A percentile compares a stretch with the other conserved stretches of the same genome.
phyloP scores from a whole-genome alignment of 37 sponge, comb jelly and placozoan species.

The Halichondria panicea region DNA sequence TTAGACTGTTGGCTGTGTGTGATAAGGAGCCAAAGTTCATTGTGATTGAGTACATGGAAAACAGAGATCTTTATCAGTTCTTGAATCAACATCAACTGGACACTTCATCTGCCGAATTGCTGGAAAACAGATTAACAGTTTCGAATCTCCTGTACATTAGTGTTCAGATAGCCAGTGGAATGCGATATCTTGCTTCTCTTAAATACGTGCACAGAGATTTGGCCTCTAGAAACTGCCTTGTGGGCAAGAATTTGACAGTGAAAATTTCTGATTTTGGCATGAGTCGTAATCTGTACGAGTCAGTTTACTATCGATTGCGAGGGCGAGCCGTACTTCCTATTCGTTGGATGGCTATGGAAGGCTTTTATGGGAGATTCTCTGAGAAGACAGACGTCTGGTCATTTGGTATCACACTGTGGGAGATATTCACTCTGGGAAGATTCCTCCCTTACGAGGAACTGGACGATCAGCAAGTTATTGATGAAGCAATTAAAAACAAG shows the following conservation, averaged over 20 bases:
- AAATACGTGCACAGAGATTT: conserved; percentile 75
- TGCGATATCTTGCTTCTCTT: conserved; percentile 61
- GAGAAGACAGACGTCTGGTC: conserved; percentile 72
- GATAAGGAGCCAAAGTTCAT: conserved; percentile 55
- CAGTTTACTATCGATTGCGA: conserved; percentile 45
- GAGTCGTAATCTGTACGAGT: conserved; percentile 53
- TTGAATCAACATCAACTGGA: conserved; percentile 39
- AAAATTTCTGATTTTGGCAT: conserved; percentile 73
- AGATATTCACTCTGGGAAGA: conserved; percentile 50
- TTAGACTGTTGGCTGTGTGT: conserved; percentile 75
- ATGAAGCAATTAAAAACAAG: too few relatives aligned
- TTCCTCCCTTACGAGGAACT: conserved; percentile 59
- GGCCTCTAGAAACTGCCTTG: conserved; percentile 72
- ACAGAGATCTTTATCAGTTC: conserved; percentile 84
- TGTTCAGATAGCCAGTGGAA: conserved; percentile 64
- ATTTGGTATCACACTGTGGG: conserved; percentile 75
- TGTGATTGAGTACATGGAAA: conserved; percentile 93
- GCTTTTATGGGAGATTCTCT: conserved; percentile 72
- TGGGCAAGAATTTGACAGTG: conserved; percentile 48
- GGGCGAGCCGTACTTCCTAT: conserved; percentile 58
- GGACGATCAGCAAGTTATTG: too few relatives aligned
- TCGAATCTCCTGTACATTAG: conserved; percentile 53
- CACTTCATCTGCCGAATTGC: too few relatives aligned
- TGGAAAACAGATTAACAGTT: too few relatives aligned
- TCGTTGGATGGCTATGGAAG: conserved; percentile 75